Evolutionary conservation across 2,113 vertebrate genomes (phyloP).

Genomic region (Scytalopus superciliaris): DNA sequence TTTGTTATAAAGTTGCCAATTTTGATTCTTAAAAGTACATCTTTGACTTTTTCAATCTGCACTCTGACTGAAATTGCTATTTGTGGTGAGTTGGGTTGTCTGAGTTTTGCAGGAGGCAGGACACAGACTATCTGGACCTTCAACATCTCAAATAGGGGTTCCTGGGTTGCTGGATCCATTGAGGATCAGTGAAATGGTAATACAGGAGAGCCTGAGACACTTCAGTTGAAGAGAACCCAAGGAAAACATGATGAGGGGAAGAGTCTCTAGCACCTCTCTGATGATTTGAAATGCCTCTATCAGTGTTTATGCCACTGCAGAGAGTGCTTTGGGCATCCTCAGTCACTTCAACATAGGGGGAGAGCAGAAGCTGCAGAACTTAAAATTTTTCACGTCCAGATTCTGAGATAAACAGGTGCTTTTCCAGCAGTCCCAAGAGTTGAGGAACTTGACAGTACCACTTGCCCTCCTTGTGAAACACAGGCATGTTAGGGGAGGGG

Average conservation of each 20-base stretch:
- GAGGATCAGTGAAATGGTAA: not conserved
- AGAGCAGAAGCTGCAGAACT: not conserved
- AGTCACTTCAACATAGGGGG: not conserved
- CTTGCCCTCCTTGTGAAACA: not conserved
- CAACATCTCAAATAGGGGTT: not conserved
- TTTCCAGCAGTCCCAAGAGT: not conserved
- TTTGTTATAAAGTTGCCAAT: constrained; percentile 35
- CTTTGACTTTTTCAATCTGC: not conserved
- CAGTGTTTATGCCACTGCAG: not conserved
- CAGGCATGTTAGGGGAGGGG: not conserved
- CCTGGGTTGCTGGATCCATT: not conserved
- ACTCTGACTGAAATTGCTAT: not conserved
- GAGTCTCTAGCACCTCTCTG: not conserved
- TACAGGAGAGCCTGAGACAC: not conserved
- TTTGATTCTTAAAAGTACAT: not conserved
- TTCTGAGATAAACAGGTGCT: not conserved
- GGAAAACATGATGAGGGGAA: not conserved
- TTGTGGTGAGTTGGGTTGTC: not conserved
- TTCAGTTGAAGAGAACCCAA: not conserved
- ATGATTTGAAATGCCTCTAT: not conserved
- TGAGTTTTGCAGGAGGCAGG: not conserved
- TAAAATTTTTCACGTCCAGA: not conserved
- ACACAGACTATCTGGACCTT: not conserved
- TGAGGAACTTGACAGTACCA: not conserved
- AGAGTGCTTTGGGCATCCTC: not conserved